These are phyloP conservation scores for Eupithecia insigniata DNA, from an alignment of 2,888 invertebrate genomes.

Conservation along the genomic window DNA sequence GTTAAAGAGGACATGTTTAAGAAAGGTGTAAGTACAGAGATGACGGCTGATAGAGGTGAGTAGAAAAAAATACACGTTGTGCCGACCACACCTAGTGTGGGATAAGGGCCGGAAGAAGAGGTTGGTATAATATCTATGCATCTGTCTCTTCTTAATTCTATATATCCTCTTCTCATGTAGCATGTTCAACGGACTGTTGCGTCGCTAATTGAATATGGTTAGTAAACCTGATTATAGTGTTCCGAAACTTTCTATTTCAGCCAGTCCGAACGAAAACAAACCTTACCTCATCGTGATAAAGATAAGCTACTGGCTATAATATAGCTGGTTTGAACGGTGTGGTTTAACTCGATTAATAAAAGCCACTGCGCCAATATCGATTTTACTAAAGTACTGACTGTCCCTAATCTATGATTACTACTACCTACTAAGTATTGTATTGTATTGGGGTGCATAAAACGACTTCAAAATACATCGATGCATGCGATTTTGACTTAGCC, in stretches of 20 bases:
- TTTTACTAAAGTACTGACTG: not conserved
- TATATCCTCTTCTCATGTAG: conserved; percentile 39
- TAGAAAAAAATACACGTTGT: too few relatives aligned
- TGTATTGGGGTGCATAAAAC: too few relatives aligned
- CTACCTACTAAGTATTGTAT: too few relatives aligned
- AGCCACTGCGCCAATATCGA: not conserved
- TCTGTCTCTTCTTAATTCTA: conserved; percentile 25
- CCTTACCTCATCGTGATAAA: conserved; percentile 33
- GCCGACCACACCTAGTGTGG: too few relatives aligned
- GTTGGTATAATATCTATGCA: too few relatives aligned
- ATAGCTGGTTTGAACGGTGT: conserved; percentile 27
- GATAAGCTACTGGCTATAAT: conserved; percentile 11
- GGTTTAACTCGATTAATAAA: conserved; percentile 28
- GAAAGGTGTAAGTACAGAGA: too few relatives aligned
- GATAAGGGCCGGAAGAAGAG: too few relatives aligned
- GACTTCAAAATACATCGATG: too few relatives aligned
- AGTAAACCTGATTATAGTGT: conserved; percentile 50
- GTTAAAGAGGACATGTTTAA: too few relatives aligned
- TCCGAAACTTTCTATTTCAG: conserved; percentile 21
- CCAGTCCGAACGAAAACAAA: conserved; percentile 34
- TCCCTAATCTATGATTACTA: not conserved
- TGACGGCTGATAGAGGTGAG: too few relatives aligned
- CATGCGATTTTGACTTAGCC: too few relatives aligned
- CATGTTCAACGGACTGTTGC: conserved; percentile 50
- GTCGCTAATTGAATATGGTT: conserved; percentile 56